These are phyloP conservation scores for Parotocinclus haroldoi DNA, from an alignment of 2,797 vertebrate species.

Conservation along the genomic window DNA sequence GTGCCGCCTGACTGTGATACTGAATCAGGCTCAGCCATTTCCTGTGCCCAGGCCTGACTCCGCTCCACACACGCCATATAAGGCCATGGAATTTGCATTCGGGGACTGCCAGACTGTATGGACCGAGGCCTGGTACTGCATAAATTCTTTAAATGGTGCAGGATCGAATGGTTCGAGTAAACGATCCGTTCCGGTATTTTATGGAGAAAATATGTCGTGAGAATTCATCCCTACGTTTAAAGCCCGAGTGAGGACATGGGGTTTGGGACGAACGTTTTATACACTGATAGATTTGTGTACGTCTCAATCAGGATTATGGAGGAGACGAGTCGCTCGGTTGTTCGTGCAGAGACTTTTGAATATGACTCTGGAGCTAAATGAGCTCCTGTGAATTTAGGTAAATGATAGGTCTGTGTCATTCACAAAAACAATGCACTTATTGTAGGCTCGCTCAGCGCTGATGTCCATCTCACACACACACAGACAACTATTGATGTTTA, in stretches of 20 bases:
- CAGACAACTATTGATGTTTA: neutral
- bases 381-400: neutral
- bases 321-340: neutral
- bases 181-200: conserved; percentile 57
- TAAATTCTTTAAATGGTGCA: conserved; percentile 66
- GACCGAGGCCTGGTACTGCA: conserved; percentile 63
- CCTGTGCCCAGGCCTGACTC: conserved; percentile 67
- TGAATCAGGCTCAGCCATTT: conserved; percentile 81
- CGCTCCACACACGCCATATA: conserved; percentile 74
- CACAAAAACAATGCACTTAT: neutral
- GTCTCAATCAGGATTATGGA: neutral
- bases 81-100: conserved; percentile 80
- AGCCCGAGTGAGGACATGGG: neutral
- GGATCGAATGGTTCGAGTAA: conserved; percentile 60
- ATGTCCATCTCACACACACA: too few species aligned
- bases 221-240: conserved; percentile 23
- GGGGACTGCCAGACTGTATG: conserved; percentile 66
- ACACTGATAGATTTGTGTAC: neutral
- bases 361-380: neutral
- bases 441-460: too few species aligned
- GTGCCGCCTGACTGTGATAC: conserved; percentile 61
- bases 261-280: neutral
- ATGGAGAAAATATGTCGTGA: conserved; percentile 28
- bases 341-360: neutral
- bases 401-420: conserved; percentile 4